phyloP scores from a whole-genome alignment of 2,888 invertebrate genomes.

The Drosophila limbata region DNA sequence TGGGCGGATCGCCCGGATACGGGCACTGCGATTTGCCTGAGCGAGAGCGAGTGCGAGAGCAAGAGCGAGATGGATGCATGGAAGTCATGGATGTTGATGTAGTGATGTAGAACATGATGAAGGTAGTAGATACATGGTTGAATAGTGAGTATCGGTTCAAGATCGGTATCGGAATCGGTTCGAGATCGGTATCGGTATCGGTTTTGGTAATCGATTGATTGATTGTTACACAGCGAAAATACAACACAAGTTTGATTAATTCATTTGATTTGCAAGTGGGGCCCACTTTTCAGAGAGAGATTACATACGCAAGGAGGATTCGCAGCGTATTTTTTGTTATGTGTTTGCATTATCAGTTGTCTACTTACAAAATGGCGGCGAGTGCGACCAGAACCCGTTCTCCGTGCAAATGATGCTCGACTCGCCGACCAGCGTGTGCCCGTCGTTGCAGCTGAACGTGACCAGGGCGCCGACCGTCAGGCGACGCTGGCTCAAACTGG shows the following conservation, averaged over 20 bases:
- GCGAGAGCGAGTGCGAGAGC: constrained; percentile 22
- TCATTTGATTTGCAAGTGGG: constrained; percentile 58
- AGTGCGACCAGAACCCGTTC: constrained; percentile 94
- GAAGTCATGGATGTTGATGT: constrained; percentile 50
- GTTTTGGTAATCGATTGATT: constrained; percentile 44
- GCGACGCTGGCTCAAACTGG: constrained; percentile 86
- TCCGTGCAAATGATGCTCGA: constrained; percentile 94
- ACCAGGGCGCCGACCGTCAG: constrained; percentile 93
- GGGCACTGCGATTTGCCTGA: constrained; percentile 90
- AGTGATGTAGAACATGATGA: constrained; percentile 29
- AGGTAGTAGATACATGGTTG: constrained; percentile 37
- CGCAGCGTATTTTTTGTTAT: constrained; percentile 61
- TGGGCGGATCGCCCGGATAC: constrained; percentile 90
- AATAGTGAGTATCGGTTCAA: constrained; percentile 22
- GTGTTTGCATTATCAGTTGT: constrained; percentile 53
- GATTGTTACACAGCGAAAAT: constrained; percentile 67
- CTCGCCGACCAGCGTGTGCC: constrained; percentile 89
- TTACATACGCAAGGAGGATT: constrained; percentile 50
- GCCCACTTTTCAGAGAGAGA: constrained; percentile 68
- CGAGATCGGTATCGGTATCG: constrained; percentile 32
- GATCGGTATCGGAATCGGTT: constrained; percentile 33
- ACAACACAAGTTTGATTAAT: constrained; percentile 78
- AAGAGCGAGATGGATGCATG: constrained; percentile 56
- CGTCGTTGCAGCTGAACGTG: constrained; percentile 90
- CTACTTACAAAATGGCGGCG: constrained; percentile 91